These are phyloP conservation scores for Bucco capensis DNA, from an alignment of 2,113 vertebrate species.

Conservation along the genomic window DNA sequence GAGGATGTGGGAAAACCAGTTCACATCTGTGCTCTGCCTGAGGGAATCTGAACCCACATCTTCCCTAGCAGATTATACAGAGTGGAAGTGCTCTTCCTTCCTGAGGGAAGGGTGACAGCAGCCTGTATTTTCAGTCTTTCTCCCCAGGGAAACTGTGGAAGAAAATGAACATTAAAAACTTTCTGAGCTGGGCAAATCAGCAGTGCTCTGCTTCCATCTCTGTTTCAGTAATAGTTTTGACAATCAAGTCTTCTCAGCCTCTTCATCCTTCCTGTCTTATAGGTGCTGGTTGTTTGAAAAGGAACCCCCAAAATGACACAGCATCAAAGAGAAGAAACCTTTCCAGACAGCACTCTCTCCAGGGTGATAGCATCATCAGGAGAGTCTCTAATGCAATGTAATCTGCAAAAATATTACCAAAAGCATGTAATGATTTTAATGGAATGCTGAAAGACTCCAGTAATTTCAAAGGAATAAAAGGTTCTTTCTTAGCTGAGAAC, in stretches of 20 bases:
- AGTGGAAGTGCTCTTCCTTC: constrained; percentile 12
- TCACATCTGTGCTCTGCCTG: background rate
- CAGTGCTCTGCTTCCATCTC: background rate
- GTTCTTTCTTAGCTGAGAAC: background rate
- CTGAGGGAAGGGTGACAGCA: background rate
- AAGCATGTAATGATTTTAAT: constrained; percentile 11
- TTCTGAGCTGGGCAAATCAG: background rate
- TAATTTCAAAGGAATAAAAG: background rate
- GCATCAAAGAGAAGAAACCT: background rate
- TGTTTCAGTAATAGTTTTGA: background rate
- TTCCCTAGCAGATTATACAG: background rate
- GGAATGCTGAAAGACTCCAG: background rate
- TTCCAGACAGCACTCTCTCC: background rate
- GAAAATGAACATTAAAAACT: background rate
- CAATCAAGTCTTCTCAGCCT: background rate
- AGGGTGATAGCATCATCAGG: background rate
- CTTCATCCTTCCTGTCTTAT: background rate
- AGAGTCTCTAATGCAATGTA: background rate
- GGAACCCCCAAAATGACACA: background rate
- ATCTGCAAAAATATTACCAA: background rate
- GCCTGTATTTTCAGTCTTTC: background rate
- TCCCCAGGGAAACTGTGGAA: background rate
- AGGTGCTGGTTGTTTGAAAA: background rate
- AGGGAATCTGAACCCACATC: constrained; percentile 12
- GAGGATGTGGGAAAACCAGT: constrained; percentile 35